Conservation (phyloP, 2,888 invertebrate genomes). For the Clanis bilineata region DNA sequence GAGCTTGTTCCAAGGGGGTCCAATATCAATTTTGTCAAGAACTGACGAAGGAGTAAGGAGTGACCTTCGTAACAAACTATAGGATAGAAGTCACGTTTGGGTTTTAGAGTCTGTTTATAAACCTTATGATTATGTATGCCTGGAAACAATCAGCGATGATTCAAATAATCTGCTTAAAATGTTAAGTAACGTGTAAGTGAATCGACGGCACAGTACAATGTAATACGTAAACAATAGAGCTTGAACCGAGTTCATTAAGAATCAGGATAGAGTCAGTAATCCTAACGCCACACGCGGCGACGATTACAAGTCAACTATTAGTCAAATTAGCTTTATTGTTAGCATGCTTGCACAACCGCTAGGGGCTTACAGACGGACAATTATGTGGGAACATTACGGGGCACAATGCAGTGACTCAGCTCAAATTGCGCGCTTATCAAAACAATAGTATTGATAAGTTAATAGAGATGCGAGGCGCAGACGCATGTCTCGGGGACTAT, state of each 20-base stretch:
- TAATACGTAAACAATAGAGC: conserved; percentile 62
- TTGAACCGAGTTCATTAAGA: conserved; percentile 68
- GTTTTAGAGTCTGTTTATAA: background rate
- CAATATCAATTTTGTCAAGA: too few species aligned
- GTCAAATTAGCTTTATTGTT: conserved; percentile 82
- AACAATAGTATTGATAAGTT: conserved; percentile 82
- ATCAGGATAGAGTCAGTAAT: conserved; percentile 55
- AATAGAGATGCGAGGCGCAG: conserved; percentile 76
- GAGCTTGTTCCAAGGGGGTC: too few species aligned
- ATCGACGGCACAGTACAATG: background rate
- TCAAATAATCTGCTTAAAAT: background rate
- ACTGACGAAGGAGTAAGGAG: too few species aligned
- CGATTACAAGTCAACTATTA: conserved; percentile 81
- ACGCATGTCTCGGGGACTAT: conserved; percentile 40
- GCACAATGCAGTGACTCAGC: conserved; percentile 79
- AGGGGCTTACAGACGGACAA: conserved; percentile 77
- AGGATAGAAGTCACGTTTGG: too few species aligned
- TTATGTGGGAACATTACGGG: conserved; percentile 65
- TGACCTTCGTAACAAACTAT: too few species aligned
- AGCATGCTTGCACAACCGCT: conserved; percentile 68
- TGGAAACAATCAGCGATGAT: background rate
- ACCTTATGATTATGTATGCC: background rate
- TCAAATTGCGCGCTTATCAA: conserved; percentile 77
- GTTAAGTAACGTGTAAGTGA: background rate
- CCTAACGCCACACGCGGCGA: conserved; percentile 79